A percentile compares a stretch with the other conserved stretches of the same genome.
phyloP scores from a whole-genome alignment of 2,797 vertebrate genomes.

The Epinephelus awoara region DNA sequence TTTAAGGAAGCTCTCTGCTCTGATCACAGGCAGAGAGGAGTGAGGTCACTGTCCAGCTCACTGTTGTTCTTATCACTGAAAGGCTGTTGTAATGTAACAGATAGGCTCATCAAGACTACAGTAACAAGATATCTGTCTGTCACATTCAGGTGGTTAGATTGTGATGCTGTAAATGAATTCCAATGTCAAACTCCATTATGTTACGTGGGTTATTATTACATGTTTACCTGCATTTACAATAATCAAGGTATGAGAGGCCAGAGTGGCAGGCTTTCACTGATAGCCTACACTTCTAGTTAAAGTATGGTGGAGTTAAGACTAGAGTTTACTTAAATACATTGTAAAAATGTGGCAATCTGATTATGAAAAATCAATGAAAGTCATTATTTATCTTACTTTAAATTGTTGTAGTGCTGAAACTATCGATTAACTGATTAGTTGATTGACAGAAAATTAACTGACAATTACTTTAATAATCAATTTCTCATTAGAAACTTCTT shows the following conservation, averaged over 20 bases:
- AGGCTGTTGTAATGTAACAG: slow-evolving; percentile 38
- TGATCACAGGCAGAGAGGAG: slow-evolving; percentile 56
- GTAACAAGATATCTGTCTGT: slow-evolving; percentile 21
- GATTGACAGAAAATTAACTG: too few species aligned
- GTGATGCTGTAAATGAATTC: slow-evolving; percentile 15
- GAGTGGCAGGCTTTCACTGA: background rate
- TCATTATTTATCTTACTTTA: too few species aligned
- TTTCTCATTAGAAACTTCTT: too few species aligned
- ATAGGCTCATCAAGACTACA: slow-evolving; percentile 48
- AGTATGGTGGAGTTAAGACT: too few species aligned
- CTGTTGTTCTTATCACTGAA: slow-evolving; percentile 57
- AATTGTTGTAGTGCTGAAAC: too few species aligned
- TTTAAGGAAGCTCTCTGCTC: slow-evolving; percentile 71
- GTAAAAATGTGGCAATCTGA: too few species aligned
- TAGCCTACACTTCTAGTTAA: too few species aligned
- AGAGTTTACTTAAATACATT: too few species aligned
- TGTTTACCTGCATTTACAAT: background rate
- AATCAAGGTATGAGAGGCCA: background rate
- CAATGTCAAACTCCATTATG: background rate
- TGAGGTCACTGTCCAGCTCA: slow-evolving; percentile 57
- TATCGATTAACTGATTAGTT: too few species aligned
- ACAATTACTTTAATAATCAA: too few species aligned
- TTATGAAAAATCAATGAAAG: too few species aligned
- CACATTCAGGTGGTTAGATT: slow-evolving; percentile 15
- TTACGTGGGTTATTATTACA: slow-evolving; percentile 16